phyloP scores from a whole-genome alignment of 1,140 invertebrate species.

The Philopotamus ludificatus region DNA sequence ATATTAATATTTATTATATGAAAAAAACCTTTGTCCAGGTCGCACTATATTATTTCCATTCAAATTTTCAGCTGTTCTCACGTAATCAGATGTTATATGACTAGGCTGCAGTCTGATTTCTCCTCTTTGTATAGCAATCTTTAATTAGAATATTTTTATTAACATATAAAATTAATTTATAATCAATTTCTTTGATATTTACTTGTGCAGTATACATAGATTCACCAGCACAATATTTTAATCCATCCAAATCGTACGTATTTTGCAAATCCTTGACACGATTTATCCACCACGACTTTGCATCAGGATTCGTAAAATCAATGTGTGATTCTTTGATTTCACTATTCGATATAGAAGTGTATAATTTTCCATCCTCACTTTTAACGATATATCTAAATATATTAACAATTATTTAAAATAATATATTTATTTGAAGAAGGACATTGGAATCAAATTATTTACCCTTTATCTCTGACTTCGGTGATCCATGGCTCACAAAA shows the following conservation, averaged over 20 bases:
- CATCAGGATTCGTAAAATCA: constrained; percentile 77
- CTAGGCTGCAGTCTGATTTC: constrained; percentile 58
- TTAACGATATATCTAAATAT: constrained; percentile 60
- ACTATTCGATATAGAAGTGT: constrained; percentile 84
- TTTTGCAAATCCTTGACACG: constrained; percentile 62
- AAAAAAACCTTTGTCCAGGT: constrained; percentile 55
- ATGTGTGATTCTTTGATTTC: constrained; percentile 61
- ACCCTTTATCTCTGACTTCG: constrained; percentile 57
- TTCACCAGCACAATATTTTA: constrained; percentile 94
- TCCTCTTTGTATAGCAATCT: constrained; percentile 54
- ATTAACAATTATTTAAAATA: no score
- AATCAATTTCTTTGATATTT: background rate
- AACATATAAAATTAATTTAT: background rate
- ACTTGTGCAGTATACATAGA: constrained; percentile 60
- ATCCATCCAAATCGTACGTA: constrained; percentile 73
- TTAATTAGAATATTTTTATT: background rate
- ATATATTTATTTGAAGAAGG: no score
- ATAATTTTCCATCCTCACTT: constrained; percentile 56
- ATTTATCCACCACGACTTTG: constrained; percentile 71
- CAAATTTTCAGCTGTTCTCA: constrained; percentile 64
- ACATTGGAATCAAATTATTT: constrained; percentile 21
- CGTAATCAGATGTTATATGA: constrained; percentile 65
- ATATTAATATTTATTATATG: no score
- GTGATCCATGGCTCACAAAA: constrained; percentile 65
- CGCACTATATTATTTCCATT: constrained; percentile 71